Base-by-base conservation (phyloP, 2,888 invertebrate species). In the Yponomeuta evonymella region DNA sequence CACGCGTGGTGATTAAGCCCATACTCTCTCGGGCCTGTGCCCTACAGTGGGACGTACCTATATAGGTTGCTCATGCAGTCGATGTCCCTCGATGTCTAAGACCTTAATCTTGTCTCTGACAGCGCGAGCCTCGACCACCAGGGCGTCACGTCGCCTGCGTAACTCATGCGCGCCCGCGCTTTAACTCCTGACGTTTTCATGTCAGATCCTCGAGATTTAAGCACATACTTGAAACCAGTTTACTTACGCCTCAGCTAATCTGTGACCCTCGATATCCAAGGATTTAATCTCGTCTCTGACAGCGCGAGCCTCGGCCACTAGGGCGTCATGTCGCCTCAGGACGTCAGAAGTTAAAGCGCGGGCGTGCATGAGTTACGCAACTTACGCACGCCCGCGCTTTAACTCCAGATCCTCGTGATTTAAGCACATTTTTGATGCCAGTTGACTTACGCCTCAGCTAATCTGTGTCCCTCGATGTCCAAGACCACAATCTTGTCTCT, bases 301-400 rank as follows among this genome's bases (percentile, higher is more conserved):
- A 0, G 97, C 97, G 0, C 95, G 94, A 88, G 98, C 97, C 83
- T 99, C 99, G n/a, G 97, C 94, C 75, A 98, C 97, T n/a, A 98
- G 89, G 10, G 97, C 96, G 72, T 97, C 97, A 81, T 98, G 98
- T 74, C 97, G n/a, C n/a, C n/a, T n/a, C n/a, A n/a, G n/a, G n/a
- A n/a, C n/a, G 96, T 30, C 99, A n/a, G n/a, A n/a, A n/a, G n/a
- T n/a, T n/a, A n/a, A n/a, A n/a, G n/a, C n/a, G n/a, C n/a, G n/a
- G n/a, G n/a, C n/a, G n/a, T n/a, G n/a, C n/a, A n/a, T n/a, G n/a
- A n/a, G n/a, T 33, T 90, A 79, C 96, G 95, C 70, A 98, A 87
- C 58, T 96, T 95, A n/a, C n/a, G n/a, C n/a, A n/a, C n/a, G n/a
- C n/a, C n/a, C n/a, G n/a, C n/a, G n/a, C n/a, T n/a, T n/a, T n/a